Evolutionary conservation across 2,888 invertebrate genomes (phyloP), one percentile per base, ranked within the genome.

Genomic region (Osmoderma eremita): DNA sequence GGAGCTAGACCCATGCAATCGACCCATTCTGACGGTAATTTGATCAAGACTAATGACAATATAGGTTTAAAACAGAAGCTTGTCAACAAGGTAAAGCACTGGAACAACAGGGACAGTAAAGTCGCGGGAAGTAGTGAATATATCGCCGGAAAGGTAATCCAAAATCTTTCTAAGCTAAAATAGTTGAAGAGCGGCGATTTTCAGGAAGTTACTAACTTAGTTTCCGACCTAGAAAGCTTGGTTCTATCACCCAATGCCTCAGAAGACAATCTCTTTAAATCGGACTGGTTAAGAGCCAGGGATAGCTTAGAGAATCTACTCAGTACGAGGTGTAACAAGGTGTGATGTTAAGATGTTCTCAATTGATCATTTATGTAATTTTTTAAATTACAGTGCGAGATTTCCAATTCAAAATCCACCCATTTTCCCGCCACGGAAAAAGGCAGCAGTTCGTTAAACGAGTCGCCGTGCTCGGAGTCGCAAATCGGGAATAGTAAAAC

Each of bases 241-340:
- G 67, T 61, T 17, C 58, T 76, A 36, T 69, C 69, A 5, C 67
- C 69, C 6, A 67, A 69, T 13, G 63, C 69, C 17, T 74, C 75
- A 4, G 74, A 76, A 45, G 73, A 73, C 22, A 71, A 64, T 13
- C 48, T 74, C 8, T 70, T 68, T 24, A 68, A 63, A 64, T 45
- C 69, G 0, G 71, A 74, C 18, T 71, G 71, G 67, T 65, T 77
- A n/a, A 74, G 74, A 67, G 78, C 79, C 13, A 76, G 74, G 50
- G 79, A 78, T 63, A 80, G 80, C 69, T 72, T 80, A 61, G 80
- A 79, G 67, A 77, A 75, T 69, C 65, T 79, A 39, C 30, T 75
- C n/a, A 63, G 18, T 30, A 49, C 68, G 12, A 76, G 75, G 65
- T 73, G 70, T 50, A 76, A 78, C 49, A 73, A 76, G 69, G 75